These are phyloP conservation scores for Helarctos malayanus DNA, from an alignment of 2,797 vertebrate genomes.

Conservation along the genomic window DNA sequence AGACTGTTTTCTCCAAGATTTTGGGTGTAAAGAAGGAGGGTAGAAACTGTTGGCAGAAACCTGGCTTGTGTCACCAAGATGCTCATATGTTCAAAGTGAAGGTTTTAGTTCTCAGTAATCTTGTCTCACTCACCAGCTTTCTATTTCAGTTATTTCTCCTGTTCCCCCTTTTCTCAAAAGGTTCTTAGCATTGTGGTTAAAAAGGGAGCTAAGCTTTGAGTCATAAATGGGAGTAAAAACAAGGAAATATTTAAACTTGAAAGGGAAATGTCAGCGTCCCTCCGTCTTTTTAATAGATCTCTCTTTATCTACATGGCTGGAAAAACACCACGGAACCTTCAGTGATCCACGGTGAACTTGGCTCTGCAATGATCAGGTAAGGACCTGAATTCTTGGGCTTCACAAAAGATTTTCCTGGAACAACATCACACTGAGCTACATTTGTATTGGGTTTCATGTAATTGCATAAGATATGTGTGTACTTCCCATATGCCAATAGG, in stretches of 20 bases:
- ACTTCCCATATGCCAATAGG: background rate
- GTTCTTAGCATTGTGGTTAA: slow-evolving; percentile 34
- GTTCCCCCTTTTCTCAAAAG: background rate
- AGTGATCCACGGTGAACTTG: background rate
- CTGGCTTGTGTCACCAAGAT: background rate
- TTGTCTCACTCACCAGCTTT: slow-evolving; percentile 47
- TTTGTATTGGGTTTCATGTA: background rate
- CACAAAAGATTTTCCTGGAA: background rate
- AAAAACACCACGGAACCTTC: background rate
- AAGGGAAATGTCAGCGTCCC: background rate
- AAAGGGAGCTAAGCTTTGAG: slow-evolving; percentile 51
- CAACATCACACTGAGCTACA: background rate
- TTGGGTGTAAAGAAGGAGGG: background rate
- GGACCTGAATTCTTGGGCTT: background rate
- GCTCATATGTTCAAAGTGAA: slow-evolving; percentile 57
- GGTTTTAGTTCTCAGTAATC: slow-evolving; percentile 36
- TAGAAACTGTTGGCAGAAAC: background rate
- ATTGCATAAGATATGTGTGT: background rate
- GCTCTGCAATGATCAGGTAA: background rate
- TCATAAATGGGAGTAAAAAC: slow-evolving; percentile 34
- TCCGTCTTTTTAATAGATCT: background rate
- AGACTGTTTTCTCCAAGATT: background rate
- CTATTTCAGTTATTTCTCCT: slow-evolving; percentile 33
- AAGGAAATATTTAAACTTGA: slow-evolving; percentile 32
- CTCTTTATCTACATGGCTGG: background rate